Evolutionary conservation across 1,140 invertebrate species (phyloP).

Genomic region (Diorhabda carinulata): DNA sequence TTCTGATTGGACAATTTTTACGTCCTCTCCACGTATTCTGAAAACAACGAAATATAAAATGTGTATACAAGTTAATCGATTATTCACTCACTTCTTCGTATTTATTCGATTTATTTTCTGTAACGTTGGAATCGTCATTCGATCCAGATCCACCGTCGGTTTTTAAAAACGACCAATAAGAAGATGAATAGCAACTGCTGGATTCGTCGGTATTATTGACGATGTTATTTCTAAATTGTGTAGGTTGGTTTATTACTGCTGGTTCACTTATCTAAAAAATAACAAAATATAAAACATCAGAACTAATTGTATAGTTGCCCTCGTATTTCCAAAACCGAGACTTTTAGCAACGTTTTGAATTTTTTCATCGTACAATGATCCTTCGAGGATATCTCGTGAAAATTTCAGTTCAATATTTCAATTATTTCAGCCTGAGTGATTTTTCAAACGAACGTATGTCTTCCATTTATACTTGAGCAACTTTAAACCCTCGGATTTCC

Average conservation of each 20-base stretch:
- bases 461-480: too few species aligned
- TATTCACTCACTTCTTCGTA: constrained; percentile 36
- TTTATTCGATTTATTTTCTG: constrained; percentile 34
- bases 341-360: too few species aligned
- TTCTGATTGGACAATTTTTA: constrained; percentile 42
- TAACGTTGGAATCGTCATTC: constrained; percentile 42
- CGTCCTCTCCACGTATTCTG: constrained; percentile 32
- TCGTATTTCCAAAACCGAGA: too few species aligned
- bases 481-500: too few species aligned
- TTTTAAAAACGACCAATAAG: constrained; percentile 55
- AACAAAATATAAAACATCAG: neutral
- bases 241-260: neutral
- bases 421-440: too few species aligned
- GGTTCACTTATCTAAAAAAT: constrained; percentile 25
- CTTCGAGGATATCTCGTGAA: too few species aligned
- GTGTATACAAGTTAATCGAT: neutral
- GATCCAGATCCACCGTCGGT: constrained; percentile 49
- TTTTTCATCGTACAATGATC: too few species aligned
- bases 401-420: too few species aligned
- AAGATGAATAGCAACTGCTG: constrained; percentile 54
- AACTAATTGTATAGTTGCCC: too few species aligned
- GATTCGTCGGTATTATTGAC: constrained; percentile 42
- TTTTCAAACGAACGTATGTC: too few species aligned
- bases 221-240: constrained; percentile 11
- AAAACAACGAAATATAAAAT: constrained; percentile 8